Evolutionary conservation across 2,888 invertebrate genomes (phyloP).

Genomic region (Camponotus fellah): DNA sequence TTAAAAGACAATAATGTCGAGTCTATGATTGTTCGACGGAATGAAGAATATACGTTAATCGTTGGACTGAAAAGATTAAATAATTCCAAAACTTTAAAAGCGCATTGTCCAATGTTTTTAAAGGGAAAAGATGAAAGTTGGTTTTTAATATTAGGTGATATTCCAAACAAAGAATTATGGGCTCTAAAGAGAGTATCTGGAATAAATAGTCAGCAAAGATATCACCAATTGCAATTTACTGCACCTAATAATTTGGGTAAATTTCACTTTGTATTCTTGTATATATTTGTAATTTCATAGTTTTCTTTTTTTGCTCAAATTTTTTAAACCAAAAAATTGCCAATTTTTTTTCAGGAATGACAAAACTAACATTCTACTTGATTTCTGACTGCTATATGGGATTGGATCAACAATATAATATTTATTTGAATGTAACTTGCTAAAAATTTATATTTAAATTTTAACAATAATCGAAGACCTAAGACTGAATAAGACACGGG

Average conservation of each 20-base stretch:
- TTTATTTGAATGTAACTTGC: constrained; percentile 85
- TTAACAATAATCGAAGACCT: neutral
- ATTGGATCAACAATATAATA: constrained; percentile 95
- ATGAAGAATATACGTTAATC: constrained; percentile 90
- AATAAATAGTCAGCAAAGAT: constrained; percentile 86
- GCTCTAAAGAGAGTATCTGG: constrained; percentile 92
- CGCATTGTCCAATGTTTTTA: constrained; percentile 94
- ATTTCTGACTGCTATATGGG: constrained; percentile 98
- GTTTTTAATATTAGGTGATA: constrained; percentile 94
- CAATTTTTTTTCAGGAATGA: constrained; percentile 88
- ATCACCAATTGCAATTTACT: constrained; percentile 88
- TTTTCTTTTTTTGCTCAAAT: neutral
- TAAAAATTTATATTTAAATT: too few species aligned
- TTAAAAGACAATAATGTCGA: constrained; percentile 62
- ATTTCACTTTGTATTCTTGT: neutral
- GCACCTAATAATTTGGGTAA: constrained; percentile 86
- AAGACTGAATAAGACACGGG: constrained; percentile 44
- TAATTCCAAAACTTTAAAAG: constrained; percentile 88
- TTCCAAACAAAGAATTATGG: constrained; percentile 90
- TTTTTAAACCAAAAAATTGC: constrained; percentile 24
- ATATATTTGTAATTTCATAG: neutral
- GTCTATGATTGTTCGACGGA: constrained; percentile 72
- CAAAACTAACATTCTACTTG: constrained; percentile 93
- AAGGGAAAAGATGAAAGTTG: constrained; percentile 98
- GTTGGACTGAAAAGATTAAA: constrained; percentile 88